Base-by-base conservation (phyloP, 2,113 vertebrate genomes). In the Solea senegalensis region DNA sequence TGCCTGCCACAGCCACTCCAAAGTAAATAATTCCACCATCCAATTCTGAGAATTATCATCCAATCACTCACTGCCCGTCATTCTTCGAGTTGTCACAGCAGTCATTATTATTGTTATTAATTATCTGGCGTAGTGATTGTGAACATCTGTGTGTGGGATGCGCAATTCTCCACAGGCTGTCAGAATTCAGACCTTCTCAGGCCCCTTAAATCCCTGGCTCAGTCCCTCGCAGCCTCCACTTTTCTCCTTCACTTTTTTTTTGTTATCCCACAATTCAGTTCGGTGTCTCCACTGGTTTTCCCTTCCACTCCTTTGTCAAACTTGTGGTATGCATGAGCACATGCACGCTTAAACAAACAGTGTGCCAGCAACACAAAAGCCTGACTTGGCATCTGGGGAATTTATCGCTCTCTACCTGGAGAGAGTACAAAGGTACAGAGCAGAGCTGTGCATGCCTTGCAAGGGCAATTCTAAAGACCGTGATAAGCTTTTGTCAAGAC, bases 81-180 rank as follows among this genome's bases (percentile, higher is more conserved):
- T 76, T 69, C 63, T 79, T 63, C 43, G 52, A 73, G 39, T 72
- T 81, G 71, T 79, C 84, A 76, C 45, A 14, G 63, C 44, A 26
- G 51, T 69, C 75, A 66, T 76, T 82, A 73, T 72, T 82, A 69
- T 71, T 79, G 76, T 69, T 81, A 81, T 85, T 76, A 80, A 85
- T 80, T 75, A 67, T 83, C 75, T 72, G 56, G 65, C 60, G 55
- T 60, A 57, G 65, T 86, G 81, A 90, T 86, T 74, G 77, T 73
- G 81, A 92, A 90, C 91, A 91, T 91, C 87, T 92, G 91, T 88
- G 79, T 76, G 73, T 66, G 80, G 89, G 85, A 90, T 81, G 80
- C 61, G 80, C 74, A 44, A 55, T 86, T 81, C 83, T 84, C 78
- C 55, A 51, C 69, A 66, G 61, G 43, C 81, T 82, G 57, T 84